Conservation (phyloP, 1,140 invertebrate genomes). For the Aphelinus certus region DNA sequence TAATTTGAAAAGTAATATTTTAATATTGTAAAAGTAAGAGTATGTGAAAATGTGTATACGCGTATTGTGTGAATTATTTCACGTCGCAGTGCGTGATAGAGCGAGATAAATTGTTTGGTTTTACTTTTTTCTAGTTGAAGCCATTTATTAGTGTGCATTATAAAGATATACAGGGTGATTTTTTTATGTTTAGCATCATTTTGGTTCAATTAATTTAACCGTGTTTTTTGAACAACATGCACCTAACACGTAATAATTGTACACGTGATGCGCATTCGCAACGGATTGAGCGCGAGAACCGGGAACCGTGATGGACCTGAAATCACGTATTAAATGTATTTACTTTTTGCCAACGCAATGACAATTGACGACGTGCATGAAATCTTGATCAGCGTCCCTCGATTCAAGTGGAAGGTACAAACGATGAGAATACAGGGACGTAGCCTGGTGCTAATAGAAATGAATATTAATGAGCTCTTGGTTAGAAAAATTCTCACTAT, state of each 20-base stretch:
- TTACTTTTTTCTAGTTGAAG: slow-evolving; percentile 16
- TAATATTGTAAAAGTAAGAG: slow-evolving; percentile 18
- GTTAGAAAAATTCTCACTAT: background rate
- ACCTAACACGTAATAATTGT: slow-evolving; percentile 28
- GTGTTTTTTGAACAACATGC: slow-evolving; percentile 9
- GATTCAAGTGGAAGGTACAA: background rate
- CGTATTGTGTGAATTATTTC: slow-evolving; percentile 11
- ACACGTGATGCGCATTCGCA: slow-evolving; percentile 22
- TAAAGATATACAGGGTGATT: slow-evolving; percentile 38
- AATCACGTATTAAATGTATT: slow-evolving; percentile 36
- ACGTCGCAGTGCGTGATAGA: slow-evolving; percentile 22
- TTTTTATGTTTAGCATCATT: slow-evolving; percentile 22
- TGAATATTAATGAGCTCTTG: background rate
- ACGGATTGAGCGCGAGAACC: slow-evolving; percentile 6
- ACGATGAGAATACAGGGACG: background rate
- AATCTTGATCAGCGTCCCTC: slow-evolving; percentile 34
- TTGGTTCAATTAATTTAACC: slow-evolving; percentile 22
- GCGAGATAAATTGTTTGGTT: background rate
- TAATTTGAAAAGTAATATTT: slow-evolving; percentile 36
- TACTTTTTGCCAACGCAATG: slow-evolving; percentile 30
- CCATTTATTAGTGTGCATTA: slow-evolving; percentile 23
- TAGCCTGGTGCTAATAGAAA: slow-evolving; percentile 10
- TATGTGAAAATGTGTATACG: slow-evolving; percentile 14
- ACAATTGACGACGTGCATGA: slow-evolving; percentile 37
- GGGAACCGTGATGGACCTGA: slow-evolving; percentile 17